These are phyloP conservation scores for Pygoscelis adeliae DNA, from an alignment of 2,113 vertebrate genomes.

Conservation along the genomic window DNA sequence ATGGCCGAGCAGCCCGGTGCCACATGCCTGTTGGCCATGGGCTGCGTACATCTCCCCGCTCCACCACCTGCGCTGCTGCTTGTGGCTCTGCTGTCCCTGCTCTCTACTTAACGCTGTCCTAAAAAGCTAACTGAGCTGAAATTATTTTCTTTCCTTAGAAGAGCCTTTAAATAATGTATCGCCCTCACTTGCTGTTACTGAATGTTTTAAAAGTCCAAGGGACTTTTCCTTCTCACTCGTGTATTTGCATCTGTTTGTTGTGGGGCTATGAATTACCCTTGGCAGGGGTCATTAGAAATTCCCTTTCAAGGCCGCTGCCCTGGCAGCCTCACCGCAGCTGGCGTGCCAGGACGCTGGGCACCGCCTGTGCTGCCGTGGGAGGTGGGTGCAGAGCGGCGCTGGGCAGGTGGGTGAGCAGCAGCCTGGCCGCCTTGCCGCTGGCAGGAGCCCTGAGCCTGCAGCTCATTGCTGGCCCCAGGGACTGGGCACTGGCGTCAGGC, in stretches of 20 bases:
- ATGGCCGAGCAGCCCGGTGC: accelerated
- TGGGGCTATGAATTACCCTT: not conserved
- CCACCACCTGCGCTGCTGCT: not conserved
- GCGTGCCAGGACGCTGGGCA: not conserved
- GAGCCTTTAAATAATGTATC: conserved; percentile 50
- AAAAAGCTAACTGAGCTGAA: conserved; percentile 60
- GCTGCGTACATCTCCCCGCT: not conserved
- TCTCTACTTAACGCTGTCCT: not conserved
- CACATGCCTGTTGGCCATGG: accelerated
- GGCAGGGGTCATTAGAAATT: not conserved
- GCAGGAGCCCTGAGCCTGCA: not conserved
- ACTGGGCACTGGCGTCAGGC: accelerated
- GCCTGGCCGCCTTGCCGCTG: not conserved
- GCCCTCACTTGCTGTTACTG: not conserved
- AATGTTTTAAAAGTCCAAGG: not conserved
- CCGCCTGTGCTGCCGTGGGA: accelerated
- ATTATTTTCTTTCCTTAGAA: conserved; percentile 3
- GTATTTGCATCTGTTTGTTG: not conserved
- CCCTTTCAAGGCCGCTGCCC: not conserved
- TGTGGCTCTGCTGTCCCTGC: not conserved
- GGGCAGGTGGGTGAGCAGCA: not conserved
- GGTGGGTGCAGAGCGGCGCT: not conserved
- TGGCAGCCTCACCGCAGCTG: not conserved
- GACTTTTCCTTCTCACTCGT: not conserved
- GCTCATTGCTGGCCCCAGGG: not conserved